These are phyloP conservation scores for Datnioides undecimradiatus DNA, from an alignment of 2,113 vertebrate genomes.

Conservation along the genomic window DNA sequence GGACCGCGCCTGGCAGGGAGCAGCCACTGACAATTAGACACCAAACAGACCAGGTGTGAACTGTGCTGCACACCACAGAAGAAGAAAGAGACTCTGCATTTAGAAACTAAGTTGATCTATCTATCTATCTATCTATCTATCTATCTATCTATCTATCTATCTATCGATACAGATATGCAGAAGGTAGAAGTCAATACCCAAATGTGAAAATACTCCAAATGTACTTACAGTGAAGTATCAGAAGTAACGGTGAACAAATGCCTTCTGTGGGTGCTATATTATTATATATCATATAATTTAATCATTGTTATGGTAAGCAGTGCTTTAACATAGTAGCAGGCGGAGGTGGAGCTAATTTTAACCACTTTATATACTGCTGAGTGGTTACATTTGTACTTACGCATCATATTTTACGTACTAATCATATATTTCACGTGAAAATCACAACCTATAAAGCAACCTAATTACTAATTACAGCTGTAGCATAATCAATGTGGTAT, in stretches of 20 bases:
- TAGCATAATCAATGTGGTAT: background rate
- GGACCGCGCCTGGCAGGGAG: slow-evolving; percentile 67
- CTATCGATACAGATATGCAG: too few species aligned
- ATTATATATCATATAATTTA: background rate
- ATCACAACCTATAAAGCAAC: background rate
- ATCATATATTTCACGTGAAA: background rate
- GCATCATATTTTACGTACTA: background rate
- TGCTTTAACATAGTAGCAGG: background rate
- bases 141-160: background rate
- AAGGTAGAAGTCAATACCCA: too few species aligned
- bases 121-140: slow-evolving; percentile 3
- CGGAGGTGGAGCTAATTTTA: background rate
- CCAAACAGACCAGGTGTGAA: slow-evolving; percentile 78
- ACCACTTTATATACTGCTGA: background rate
- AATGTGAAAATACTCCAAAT: too few species aligned
- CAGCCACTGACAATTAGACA: slow-evolving; percentile 79
- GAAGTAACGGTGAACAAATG: background rate
- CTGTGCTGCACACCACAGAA: slow-evolving; percentile 38
- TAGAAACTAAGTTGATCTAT: background rate
- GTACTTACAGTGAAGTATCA: background rate
- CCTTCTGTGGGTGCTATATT: background rate
- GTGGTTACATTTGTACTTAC: background rate
- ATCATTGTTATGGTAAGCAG: background rate
- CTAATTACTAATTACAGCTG: too few species aligned
- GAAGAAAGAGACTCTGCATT: slow-evolving; percentile 4